Evolutionary conservation across 37 sponge, comb jelly and placozoan species (phyloP), one percentile per base, ranked within the genome.

Genomic region (Eunapius fragilis): DNA sequence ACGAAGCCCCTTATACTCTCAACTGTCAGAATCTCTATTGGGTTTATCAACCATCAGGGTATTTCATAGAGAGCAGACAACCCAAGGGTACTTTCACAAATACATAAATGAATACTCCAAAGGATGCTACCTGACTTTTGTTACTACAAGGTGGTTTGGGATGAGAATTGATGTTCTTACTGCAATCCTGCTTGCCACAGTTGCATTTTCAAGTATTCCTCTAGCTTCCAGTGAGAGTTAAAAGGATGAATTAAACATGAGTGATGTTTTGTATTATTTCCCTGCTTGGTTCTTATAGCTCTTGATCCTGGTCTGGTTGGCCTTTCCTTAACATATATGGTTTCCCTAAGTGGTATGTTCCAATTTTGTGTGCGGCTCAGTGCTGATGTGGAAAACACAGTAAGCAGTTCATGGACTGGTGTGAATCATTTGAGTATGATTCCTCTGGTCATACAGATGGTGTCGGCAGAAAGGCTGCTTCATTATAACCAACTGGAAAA

Each of bases 401-500:
- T 86, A 67, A 50, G 87, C 82, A 82, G 83, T n/a, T n/a, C n/a
- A n/a, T n/a, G n/a, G n/a, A n/a, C n/a, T 91, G 31, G 87, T 86
- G 13, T 80, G 70, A 35, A 14, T 41, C 6, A 17, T 58, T 10
- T 0, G 58, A 58, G 22, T 19, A 11, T 58, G 6, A 41, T 41
- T 41, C 41, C 6, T 41, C 19, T 11, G 58, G 6, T 19, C 58
- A 28, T 69, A 22, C 41, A 94, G 95, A 91, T 94, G 95, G 83
- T 91, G 30, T 91, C 95, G 45, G 86, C 89, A 24, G 95, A 94
- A 82, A 71, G 95, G 37, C 76, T 94, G 5, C 91, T 91, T 67
- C 77, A 79, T 7, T 94, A 94, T 68, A 68, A 77, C 27, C 48
- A 71, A 11, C 70, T 94, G 17, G 78, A 80, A 25, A 30, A 79